These are phyloP conservation scores for Ictalurus furcatus DNA, from an alignment of 2,113 vertebrate species.

Conservation along the genomic window DNA sequence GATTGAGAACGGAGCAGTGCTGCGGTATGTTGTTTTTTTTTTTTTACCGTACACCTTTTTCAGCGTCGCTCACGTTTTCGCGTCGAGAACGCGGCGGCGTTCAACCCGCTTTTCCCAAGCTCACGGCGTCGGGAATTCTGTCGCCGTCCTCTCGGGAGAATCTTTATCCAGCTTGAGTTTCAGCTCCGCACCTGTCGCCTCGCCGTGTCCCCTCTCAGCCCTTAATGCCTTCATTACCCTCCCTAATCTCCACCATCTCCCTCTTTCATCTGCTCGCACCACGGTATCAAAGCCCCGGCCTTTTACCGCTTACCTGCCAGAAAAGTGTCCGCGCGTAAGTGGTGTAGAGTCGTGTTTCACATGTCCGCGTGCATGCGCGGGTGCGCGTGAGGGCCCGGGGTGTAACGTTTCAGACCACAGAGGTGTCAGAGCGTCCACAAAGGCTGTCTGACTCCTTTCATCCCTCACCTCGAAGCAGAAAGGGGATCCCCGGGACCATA, in stretches of 20 bases:
- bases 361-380: conserved; percentile 29
- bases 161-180: conserved; percentile 63
- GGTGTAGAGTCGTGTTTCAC: conserved; percentile 44
- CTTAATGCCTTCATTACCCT: conserved; percentile 68
- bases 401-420: conserved; percentile 49
- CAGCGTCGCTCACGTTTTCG: neutral
- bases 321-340: neutral
- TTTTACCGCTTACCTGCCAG: conserved; percentile 64
- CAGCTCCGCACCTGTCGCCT: conserved; percentile 72
- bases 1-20: neutral
- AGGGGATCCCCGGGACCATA: conserved; percentile 41
- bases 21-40: too few relatives aligned
- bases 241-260: conserved; percentile 67
- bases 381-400: conserved; percentile 51
- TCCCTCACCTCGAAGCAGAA: conserved; percentile 55
- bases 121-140: neutral
- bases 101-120: neutral
- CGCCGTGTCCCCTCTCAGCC: conserved; percentile 55
- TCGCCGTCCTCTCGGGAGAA: neutral
- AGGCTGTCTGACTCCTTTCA: conserved; percentile 63
- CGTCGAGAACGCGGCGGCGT: neutral
- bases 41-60: neutral
- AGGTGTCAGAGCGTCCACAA: conserved; percentile 47
- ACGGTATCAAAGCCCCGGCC: conserved; percentile 67
- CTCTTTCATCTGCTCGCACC: conserved; percentile 65